phyloP scores from a whole-genome alignment of 2,888 invertebrate species.

The Drosophila cognata region DNA sequence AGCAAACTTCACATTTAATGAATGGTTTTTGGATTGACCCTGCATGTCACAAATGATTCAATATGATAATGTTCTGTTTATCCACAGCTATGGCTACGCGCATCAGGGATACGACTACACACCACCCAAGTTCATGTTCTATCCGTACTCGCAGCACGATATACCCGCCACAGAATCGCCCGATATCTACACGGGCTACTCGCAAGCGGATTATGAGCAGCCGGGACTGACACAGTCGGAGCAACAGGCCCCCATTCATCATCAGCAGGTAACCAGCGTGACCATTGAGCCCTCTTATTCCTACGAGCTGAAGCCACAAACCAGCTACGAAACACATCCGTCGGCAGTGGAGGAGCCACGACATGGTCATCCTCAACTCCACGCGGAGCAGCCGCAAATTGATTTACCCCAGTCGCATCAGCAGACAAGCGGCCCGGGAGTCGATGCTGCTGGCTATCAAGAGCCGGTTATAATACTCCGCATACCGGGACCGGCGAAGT shows the following conservation, averaged over 20 bases:
- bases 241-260: constrained; percentile 35
- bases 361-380: constrained; percentile 11
- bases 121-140: constrained; percentile 88
- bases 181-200: constrained; percentile 57
- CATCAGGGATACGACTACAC: constrained; percentile 83
- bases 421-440: constrained; percentile 17
- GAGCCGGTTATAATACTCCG: constrained; percentile 84
- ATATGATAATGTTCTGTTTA: not conserved
- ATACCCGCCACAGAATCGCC: constrained; percentile 84
- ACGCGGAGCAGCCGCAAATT: constrained; percentile 67
- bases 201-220: constrained; percentile 62
- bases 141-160: constrained; percentile 90
- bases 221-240: constrained; percentile 38
- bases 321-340: constrained; percentile 63
- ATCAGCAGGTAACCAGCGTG: constrained; percentile 83
- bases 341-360: constrained; percentile 28
- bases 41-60: not conserved
- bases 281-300: constrained; percentile 88
- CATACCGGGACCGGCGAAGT: constrained; percentile 84
- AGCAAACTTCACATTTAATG: not conserved
- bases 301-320: constrained; percentile 82
- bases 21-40: not conserved
- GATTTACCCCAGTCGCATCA: constrained; percentile 62
- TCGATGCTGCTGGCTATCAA: constrained; percentile 63
- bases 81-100: constrained; percentile 83